These are phyloP conservation scores for Nemoura dubitans DNA, from an alignment of 2,888 invertebrate species.

Conservation along the genomic window DNA sequence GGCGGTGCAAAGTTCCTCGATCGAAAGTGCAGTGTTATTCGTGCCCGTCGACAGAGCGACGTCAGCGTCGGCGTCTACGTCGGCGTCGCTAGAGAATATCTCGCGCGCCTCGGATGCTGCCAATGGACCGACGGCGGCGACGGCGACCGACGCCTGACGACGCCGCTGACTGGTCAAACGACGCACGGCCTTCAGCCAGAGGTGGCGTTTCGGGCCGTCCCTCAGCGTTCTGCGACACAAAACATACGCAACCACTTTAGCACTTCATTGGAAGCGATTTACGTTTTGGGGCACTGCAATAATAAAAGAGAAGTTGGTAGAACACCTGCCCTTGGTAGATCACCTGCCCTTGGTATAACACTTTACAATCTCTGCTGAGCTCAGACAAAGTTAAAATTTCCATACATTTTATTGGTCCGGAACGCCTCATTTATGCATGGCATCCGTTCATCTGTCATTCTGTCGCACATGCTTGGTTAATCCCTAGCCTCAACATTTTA, in stretches of 20 bases:
- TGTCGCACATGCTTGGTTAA: too few species aligned
- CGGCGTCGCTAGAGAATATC: neutral
- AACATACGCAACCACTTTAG: neutral
- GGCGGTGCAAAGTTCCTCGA: conserved; percentile 1
- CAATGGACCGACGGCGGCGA: neutral
- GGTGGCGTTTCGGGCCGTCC: conserved; percentile 52
- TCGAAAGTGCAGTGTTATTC: neutral
- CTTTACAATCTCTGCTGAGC: too few species aligned
- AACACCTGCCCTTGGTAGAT: too few species aligned
- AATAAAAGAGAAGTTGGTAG: too few species aligned
- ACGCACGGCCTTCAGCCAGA: conserved; percentile 62
- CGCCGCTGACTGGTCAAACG: conserved; percentile 60
- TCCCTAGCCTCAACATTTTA: too few species aligned
- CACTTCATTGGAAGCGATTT: too few species aligned
- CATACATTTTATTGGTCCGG: too few species aligned
- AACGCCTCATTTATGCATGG: too few species aligned
- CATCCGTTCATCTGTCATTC: too few species aligned
- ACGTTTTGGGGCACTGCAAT: too few species aligned
- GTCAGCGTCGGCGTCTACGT: neutral
- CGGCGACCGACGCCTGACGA: conserved; percentile 30
- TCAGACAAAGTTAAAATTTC: too few species aligned
- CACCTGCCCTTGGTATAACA: too few species aligned
- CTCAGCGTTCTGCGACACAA: neutral
- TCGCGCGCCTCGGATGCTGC: neutral
- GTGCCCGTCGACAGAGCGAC: neutral